phyloP scores from a whole-genome alignment of 2,888 invertebrate genomes.

The Cataglyphis cursor region DNA sequence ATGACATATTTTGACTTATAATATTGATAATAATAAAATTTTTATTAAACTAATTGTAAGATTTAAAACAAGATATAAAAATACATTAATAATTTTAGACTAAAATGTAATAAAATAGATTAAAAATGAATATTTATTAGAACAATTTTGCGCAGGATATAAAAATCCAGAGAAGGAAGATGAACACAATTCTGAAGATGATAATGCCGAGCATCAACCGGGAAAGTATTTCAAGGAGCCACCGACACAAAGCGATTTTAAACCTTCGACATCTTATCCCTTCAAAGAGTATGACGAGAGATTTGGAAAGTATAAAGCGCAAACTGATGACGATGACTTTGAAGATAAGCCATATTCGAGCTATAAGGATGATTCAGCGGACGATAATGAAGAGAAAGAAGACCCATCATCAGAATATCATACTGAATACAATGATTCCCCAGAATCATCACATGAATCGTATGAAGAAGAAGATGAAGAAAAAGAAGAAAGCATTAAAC shows the following conservation, averaged over 20 bases:
- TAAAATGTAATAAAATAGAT: neutral
- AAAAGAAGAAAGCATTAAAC: constrained; percentile 73
- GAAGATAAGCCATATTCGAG: constrained; percentile 70
- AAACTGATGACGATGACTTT: constrained; percentile 60
- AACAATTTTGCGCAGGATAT: constrained; percentile 60
- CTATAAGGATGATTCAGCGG: constrained; percentile 63
- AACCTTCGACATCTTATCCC: constrained; percentile 73
- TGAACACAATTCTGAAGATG: constrained; percentile 55
- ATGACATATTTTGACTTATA: neutral
- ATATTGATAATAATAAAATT: neutral
- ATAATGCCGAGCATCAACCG: constrained; percentile 54
- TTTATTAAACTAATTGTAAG: neutral
- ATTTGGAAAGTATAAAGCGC: constrained; percentile 79
- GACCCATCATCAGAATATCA: constrained; percentile 55
- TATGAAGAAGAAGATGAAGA: constrained; percentile 75
- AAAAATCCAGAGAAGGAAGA: constrained; percentile 57
- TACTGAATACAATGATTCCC: constrained; percentile 52
- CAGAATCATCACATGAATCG: constrained; percentile 40
- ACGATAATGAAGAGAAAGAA: constrained; percentile 67
- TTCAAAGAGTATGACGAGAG: constrained; percentile 77
- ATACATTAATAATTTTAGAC: neutral
- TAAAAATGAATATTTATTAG: constrained; percentile 14
- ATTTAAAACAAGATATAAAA: neutral
- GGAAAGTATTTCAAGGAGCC: constrained; percentile 65
- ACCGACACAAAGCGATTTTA: constrained; percentile 70